Percentiles rank a stretch among this genome's conserved stretches.
Evolutionary conservation across 2,113 vertebrate species (phyloP).

Genomic region (Xyrauchen texanus): DNA sequence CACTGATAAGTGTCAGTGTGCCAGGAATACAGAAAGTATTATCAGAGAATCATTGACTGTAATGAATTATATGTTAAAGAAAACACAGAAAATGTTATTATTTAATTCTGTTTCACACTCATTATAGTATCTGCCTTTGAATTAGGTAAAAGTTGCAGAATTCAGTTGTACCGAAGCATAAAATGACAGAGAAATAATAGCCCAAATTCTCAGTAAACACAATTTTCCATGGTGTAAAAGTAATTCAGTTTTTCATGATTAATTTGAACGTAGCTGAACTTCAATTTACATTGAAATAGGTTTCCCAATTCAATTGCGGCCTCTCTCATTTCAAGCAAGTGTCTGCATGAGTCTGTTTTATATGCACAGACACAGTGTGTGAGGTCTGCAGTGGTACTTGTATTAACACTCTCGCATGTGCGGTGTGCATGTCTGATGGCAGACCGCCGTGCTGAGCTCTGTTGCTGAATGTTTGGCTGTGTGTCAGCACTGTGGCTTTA

Average conservation of each 20-base stretch:
- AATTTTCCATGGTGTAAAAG: neutral
- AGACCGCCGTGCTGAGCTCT: constrained; percentile 28
- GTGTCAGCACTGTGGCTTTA: constrained; percentile 56
- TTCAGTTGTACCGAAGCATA: neutral
- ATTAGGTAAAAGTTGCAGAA: neutral
- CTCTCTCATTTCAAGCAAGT: neutral
- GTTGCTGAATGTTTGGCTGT: constrained; percentile 47
- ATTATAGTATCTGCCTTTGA: neutral
- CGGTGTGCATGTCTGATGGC: constrained; percentile 27
- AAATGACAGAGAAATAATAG: neutral
- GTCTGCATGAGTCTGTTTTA: neutral
- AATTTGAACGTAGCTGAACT: neutral
- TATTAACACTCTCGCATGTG: constrained; percentile 9
- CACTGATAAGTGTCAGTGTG: neutral
- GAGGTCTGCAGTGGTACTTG: constrained; percentile 4
- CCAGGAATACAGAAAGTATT: no score
- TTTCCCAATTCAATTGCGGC: neutral
- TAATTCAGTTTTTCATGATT: neutral
- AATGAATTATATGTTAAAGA: neutral
- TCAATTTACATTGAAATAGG: constrained; percentile 8
- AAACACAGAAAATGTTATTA: neutral
- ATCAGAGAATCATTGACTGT: neutral
- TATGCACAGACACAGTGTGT: neutral
- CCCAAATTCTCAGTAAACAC: neutral
- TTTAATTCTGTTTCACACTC: neutral